Conservation (phyloP, 2,113 vertebrate genomes). For the Callionymus lyra region DNA sequence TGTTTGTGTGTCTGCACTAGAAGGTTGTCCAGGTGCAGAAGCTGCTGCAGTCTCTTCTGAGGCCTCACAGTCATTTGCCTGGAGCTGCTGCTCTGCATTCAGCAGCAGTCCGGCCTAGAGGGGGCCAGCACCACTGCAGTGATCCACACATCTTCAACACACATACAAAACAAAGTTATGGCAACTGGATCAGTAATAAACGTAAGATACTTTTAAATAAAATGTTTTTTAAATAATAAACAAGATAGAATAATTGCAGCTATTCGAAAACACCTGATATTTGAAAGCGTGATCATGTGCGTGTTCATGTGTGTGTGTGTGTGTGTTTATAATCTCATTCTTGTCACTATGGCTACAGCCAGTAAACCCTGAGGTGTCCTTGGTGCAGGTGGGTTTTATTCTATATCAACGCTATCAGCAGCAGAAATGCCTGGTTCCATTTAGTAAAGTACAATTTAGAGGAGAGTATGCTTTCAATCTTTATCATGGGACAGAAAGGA, state of each 20-base stretch:
- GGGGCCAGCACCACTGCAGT: constrained; percentile 13
- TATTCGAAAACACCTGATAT: no score
- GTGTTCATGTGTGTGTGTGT: no score
- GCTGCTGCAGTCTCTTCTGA: constrained; percentile 60
- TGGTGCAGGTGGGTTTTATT: constrained; percentile 10
- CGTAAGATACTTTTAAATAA: no score
- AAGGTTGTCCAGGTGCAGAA: constrained; percentile 51
- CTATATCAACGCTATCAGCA: background rate
- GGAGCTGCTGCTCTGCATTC: constrained; percentile 59
- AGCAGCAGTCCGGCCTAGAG: constrained; percentile 39
- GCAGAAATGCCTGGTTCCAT: background rate
- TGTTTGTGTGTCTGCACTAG: constrained; percentile 24
- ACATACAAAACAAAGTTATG: no score
- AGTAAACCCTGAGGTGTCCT: constrained; percentile 8
- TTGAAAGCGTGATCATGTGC: background rate
- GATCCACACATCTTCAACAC: constrained; percentile 12
- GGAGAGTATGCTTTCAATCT: no score
- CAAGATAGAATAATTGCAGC: background rate
- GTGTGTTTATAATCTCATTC: constrained; percentile 5
- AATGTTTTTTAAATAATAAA: background rate
- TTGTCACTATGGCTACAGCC: constrained; percentile 2
- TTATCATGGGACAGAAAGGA: no score
- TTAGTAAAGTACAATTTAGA: background rate
- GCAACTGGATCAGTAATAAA: no score
- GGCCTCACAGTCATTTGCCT: constrained; percentile 63